Evolutionary conservation across 2,888 invertebrate genomes (phyloP).

Genomic region (Pterostichus madidus): DNA sequence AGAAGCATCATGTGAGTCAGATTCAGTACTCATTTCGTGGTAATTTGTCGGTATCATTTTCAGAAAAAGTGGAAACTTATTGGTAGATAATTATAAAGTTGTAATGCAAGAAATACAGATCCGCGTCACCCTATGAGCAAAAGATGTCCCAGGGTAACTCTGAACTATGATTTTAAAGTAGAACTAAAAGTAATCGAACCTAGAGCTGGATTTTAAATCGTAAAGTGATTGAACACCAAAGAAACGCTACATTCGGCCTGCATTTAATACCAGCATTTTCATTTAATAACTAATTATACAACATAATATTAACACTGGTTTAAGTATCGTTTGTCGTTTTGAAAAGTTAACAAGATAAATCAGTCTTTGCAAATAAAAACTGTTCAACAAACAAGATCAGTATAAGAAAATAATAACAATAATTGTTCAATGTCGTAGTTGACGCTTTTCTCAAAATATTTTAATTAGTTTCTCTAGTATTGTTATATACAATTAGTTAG

Average conservation of each 20-base stretch:
- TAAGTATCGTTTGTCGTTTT: not conserved
- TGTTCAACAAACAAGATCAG: too few species aligned
- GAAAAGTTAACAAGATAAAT: not conserved
- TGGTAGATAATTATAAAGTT: too few species aligned
- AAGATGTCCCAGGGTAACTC: conserved; percentile 25
- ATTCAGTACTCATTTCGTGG: not conserved
- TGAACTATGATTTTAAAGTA: conserved; percentile 30
- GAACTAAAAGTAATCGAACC: conserved; percentile 48
- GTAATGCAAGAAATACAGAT: conserved; percentile 14
- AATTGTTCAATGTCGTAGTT: too few species aligned
- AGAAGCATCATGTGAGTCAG: too few species aligned
- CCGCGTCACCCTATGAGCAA: conserved; percentile 16
- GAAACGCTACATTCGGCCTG: conserved; percentile 36
- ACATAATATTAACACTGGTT: not conserved
- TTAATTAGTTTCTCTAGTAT: too few species aligned
- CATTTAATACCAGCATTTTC: conserved; percentile 30
- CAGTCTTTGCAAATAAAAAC: too few species aligned
- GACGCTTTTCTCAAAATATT: too few species aligned
- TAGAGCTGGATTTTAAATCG: conserved; percentile 49
- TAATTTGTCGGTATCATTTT: conserved; percentile 32
- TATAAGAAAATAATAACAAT: too few species aligned
- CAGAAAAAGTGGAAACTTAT: conserved; percentile 3
- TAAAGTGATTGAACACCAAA: conserved; percentile 56
- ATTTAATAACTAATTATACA: not conserved
- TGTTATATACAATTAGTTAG: too few species aligned